phyloP scores from a whole-genome alignment of 2,888 invertebrate genomes.

The Caenorhabditis virilis region DNA sequence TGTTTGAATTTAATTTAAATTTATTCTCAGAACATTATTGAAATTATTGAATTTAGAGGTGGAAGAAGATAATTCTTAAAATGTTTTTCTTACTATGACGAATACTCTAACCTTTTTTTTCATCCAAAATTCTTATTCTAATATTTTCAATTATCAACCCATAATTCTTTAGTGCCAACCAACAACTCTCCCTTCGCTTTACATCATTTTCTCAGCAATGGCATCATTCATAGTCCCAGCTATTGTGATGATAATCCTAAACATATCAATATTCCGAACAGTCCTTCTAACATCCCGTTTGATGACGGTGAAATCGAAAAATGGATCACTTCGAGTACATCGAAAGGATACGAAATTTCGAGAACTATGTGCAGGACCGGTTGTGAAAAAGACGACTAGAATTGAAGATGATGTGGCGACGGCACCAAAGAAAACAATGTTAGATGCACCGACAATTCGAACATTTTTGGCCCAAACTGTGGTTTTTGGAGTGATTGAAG shows the following conservation, averaged over 20 bases:
- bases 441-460: slow-evolving; percentile 32
- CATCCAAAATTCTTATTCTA: no score
- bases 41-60: no score
- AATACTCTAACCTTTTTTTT: no score
- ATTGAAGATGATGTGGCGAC: no score
- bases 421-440: no score
- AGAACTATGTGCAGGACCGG: slow-evolving; percentile 20
- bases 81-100: no score
- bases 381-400: slow-evolving; percentile 20
- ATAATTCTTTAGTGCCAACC: slow-evolving; percentile 51
- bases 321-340: slow-evolving; percentile 58
- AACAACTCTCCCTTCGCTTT: slow-evolving; percentile 53
- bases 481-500: slow-evolving; percentile 38
- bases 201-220: slow-evolving; percentile 65
- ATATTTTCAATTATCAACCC: no score
- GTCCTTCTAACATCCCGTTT: slow-evolving; percentile 54
- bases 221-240: slow-evolving; percentile 66
- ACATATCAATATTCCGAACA: slow-evolving; percentile 63
- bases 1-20: no score
- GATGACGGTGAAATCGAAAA: slow-evolving; percentile 42
- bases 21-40: no score
- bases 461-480: slow-evolving; percentile 44
- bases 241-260: slow-evolving; percentile 63
- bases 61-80: no score
- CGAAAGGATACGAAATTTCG: slow-evolving; percentile 33